Percentiles rank a stretch among this genome's conserved stretches.
Conservation (phyloP, 2,797 vertebrate genomes). For the Argyrosomus regius region DNA sequence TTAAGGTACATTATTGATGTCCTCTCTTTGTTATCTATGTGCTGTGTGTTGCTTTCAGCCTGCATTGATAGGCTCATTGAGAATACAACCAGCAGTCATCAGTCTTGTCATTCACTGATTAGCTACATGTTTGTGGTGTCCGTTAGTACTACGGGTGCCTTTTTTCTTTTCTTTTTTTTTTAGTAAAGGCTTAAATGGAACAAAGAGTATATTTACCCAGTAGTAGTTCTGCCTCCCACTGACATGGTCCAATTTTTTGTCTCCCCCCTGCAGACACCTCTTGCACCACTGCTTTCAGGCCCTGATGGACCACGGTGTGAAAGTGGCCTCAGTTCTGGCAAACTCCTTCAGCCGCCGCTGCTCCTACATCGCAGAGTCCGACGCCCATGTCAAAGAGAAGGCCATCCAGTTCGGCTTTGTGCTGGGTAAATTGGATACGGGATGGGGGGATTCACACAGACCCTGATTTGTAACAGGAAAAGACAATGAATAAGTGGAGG, state of each 20-base stretch:
- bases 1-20: conserved; percentile 12
- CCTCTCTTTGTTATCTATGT: conserved; percentile 13
- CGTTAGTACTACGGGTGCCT: too few relatives aligned
- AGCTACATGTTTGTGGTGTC: not conserved
- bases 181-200: conserved; percentile 1
- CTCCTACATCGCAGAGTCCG: conserved; percentile 98
- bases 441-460: not conserved
- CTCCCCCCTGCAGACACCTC: conserved; percentile 88
- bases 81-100: not conserved
- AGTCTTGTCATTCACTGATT: conserved; percentile 2
- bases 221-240: not conserved
- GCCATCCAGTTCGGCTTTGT: conserved; percentile 99
- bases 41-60: conserved; percentile 4
- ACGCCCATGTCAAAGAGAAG: conserved; percentile 97
- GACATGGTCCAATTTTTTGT: conserved; percentile 4
- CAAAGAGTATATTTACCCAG: not conserved
- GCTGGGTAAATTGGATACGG: conserved; percentile 86
- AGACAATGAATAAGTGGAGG: not conserved
- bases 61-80: not conserved
- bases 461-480: not conserved
- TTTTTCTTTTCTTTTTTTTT: too few relatives aligned
- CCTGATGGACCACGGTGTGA: conserved; percentile 98
- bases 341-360: conserved; percentile 98
- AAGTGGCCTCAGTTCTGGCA: conserved; percentile 97
- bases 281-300: conserved; percentile 99